Conservation (phyloP, 2,797 vertebrate species). For the Hippocampus kuda region DNA sequence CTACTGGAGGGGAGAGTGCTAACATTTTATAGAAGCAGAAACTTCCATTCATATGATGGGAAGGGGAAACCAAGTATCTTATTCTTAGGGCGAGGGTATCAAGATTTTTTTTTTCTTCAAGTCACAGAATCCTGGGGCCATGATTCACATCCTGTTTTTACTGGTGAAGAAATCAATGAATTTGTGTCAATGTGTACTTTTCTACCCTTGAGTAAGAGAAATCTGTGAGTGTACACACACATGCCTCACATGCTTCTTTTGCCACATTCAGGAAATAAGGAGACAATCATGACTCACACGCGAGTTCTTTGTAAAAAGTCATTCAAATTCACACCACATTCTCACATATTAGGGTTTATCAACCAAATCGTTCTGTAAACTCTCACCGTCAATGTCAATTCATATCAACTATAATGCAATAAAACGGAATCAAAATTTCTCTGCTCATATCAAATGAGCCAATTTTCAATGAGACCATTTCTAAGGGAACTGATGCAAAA, state of each 20-base stretch:
- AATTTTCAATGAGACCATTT: no score
- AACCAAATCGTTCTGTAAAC: slow-evolving; percentile 9
- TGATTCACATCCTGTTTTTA: slow-evolving; percentile 4
- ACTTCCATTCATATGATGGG: background rate
- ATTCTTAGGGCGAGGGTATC: background rate
- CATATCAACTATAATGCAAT: background rate
- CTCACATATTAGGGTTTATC: slow-evolving; percentile 3
- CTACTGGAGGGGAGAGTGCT: background rate
- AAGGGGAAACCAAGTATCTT: background rate
- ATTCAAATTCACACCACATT: slow-evolving; percentile 6
- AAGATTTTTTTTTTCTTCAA: background rate
- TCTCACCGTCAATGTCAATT: background rate
- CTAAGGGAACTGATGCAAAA: no score
- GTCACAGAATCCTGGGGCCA: background rate
- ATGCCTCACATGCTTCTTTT: slow-evolving; percentile 23
- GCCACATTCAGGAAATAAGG: slow-evolving; percentile 43
- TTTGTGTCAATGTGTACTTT: slow-evolving; percentile 23
- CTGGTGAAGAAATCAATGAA: slow-evolving; percentile 11
- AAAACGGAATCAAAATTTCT: background rate
- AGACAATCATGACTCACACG: slow-evolving; percentile 21
- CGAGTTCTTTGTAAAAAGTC: slow-evolving; percentile 1
- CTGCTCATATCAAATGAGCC: no score
- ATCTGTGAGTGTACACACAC: slow-evolving; percentile 14
- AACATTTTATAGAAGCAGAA: background rate
- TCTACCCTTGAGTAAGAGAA: slow-evolving; percentile 8